Conservation (phyloP, 2,888 invertebrate genomes). For the Oxytorus armatus region DNA sequence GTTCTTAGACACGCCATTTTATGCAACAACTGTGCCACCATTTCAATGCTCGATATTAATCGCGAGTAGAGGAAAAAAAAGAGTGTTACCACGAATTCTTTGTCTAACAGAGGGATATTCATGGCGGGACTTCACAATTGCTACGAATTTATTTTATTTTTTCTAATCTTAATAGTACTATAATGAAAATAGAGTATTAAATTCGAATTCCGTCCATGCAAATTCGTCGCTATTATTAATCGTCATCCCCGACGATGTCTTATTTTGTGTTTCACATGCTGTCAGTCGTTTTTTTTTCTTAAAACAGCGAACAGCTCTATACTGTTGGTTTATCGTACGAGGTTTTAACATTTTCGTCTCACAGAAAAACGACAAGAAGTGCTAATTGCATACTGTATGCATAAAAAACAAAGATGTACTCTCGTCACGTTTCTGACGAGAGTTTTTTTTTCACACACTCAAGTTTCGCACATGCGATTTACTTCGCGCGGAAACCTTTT, state of each 20-base stretch:
- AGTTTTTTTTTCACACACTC: not conserved
- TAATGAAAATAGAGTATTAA: not conserved
- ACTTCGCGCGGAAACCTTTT: conserved; percentile 15
- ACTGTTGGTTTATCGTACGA: too few species aligned
- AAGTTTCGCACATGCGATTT: not conserved
- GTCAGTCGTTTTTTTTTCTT: too few species aligned
- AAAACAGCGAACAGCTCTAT: too few species aligned
- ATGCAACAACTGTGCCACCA: not conserved
- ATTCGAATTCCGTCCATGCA: conserved; percentile 50
- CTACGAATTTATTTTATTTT: conserved; percentile 19
- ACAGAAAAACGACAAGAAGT: too few species aligned
- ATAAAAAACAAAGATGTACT: too few species aligned
- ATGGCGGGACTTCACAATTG: conserved; percentile 8
- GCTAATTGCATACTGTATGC: too few species aligned
- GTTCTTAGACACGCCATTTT: not conserved
- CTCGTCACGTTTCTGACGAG: not conserved
- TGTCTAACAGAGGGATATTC: not conserved
- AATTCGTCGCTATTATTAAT: conserved; percentile 22
- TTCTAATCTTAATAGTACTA: not conserved
- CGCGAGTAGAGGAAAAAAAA: not conserved
- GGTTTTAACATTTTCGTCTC: too few species aligned
- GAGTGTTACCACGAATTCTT: conserved; percentile 1
- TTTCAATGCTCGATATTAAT: conserved; percentile 3
- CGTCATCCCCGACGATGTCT: not conserved
- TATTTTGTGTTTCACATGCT: too few species aligned